phyloP scores from a whole-genome alignment of 2,797 vertebrate species.

The Crypturellus tataupa region DNA sequence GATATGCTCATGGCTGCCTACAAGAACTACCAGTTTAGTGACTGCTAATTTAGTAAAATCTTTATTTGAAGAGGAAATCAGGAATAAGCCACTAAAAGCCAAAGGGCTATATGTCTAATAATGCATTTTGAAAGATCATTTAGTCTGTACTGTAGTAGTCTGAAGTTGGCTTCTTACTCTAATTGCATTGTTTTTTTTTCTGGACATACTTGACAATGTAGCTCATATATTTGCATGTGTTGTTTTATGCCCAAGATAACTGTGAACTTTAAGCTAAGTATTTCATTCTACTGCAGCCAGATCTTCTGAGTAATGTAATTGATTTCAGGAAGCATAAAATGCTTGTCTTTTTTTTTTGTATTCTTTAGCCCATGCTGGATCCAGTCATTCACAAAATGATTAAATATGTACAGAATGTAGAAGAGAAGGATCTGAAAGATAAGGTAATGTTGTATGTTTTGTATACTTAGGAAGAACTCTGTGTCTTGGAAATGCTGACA shows the following conservation, averaged over 20 bases:
- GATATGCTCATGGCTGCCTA: background rate
- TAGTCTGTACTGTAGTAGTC: background rate
- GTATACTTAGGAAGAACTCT: conserved; percentile 16
- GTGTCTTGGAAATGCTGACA: background rate
- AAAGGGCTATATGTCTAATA: background rate
- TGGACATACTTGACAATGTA: background rate
- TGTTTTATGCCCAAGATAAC: conserved; percentile 2
- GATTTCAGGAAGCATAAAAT: conserved; percentile 28
- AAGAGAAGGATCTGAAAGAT: conserved; percentile 99
- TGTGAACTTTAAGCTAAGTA: background rate
- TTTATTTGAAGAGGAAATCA: background rate
- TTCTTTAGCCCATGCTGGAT: conserved; percentile 94
- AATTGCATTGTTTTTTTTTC: background rate
- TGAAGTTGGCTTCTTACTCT: background rate
- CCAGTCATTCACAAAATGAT: conserved; percentile 98
- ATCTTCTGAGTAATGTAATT: background rate
- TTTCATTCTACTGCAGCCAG: conserved; percentile 10
- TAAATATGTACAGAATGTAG: conserved; percentile 96
- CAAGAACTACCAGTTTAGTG: background rate
- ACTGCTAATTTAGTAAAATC: background rate
- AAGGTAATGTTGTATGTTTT: conserved; percentile 85
- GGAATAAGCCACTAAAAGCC: background rate
- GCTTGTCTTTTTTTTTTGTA: conserved; percentile 18
- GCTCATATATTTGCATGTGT: background rate
- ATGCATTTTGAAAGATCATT: background rate